Evolutionary conservation across 1,140 invertebrate genomes (phyloP).

Genomic region (Drosophila oshimai): DNA sequence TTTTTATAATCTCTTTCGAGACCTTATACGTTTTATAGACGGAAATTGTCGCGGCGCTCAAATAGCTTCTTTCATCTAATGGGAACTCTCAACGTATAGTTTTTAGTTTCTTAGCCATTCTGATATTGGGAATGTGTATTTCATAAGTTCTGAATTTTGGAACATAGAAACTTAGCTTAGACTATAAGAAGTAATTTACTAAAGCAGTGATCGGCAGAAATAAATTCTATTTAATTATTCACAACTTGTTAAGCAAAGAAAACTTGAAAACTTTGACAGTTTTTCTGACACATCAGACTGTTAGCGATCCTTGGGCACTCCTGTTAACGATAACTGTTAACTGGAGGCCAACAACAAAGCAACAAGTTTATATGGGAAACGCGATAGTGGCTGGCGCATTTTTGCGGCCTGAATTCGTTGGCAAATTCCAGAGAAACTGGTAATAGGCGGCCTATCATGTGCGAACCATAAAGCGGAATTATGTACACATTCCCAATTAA

Average conservation of each 20-base stretch:
- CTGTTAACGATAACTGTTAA: slow-evolving; percentile 31
- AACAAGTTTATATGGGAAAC: slow-evolving; percentile 11
- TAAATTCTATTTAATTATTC: too few relatives aligned
- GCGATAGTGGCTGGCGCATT: slow-evolving; percentile 2
- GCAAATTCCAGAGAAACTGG: slow-evolving; percentile 45
- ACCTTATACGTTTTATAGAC: slow-evolving; percentile 17
- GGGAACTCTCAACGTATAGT: too few relatives aligned
- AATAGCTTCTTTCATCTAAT: too few relatives aligned
- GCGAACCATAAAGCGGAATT: slow-evolving; percentile 38
- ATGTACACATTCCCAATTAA: slow-evolving; percentile 53
- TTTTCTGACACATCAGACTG: not conserved
- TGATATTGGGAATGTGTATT: too few relatives aligned
- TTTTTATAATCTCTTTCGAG: slow-evolving; percentile 43
- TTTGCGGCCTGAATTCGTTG: slow-evolving; percentile 4
- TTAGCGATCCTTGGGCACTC: not conserved
- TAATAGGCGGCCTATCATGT: slow-evolving; percentile 40
- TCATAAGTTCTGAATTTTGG: too few relatives aligned
- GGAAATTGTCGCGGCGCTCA: slow-evolving; percentile 27
- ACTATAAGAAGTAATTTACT: too few relatives aligned
- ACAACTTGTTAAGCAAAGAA: too few relatives aligned
- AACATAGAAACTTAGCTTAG: too few relatives aligned
- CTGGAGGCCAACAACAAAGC: slow-evolving; percentile 7
- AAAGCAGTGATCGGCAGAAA: too few relatives aligned
- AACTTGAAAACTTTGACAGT: not conserved
- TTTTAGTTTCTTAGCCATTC: too few relatives aligned